Percentiles rank a stretch among this genome's conserved stretches.
Evolutionary conservation across 2,797 vertebrate species (phyloP).

Genomic region (Characodon lateralis): DNA sequence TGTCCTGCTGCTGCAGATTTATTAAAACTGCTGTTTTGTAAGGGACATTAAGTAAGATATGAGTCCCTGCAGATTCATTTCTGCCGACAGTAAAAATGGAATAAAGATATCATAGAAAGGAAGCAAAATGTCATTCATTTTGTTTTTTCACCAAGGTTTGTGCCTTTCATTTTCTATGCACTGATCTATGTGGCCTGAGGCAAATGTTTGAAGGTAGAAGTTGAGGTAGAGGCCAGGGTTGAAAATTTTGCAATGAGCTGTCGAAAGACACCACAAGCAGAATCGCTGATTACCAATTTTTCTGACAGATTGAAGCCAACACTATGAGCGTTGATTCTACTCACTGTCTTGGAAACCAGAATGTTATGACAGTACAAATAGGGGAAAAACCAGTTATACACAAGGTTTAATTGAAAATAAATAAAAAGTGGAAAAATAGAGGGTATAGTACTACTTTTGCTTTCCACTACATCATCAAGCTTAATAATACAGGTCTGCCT

Average conservation of each 20-base stretch:
- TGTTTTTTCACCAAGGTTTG: constrained; percentile 29
- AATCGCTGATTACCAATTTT: constrained; percentile 13
- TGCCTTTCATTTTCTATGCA: constrained; percentile 53
- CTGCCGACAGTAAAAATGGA: constrained; percentile 33
- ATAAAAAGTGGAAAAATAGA: constrained; percentile 34
- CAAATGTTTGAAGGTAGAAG: constrained; percentile 40
- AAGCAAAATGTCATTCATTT: constrained; percentile 32
- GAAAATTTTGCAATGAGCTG: not conserved
- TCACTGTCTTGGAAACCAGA: not conserved
- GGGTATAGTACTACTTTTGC: constrained; percentile 7
- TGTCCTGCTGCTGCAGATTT: constrained; percentile 32
- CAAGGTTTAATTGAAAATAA: constrained; percentile 29
- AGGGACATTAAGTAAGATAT: constrained; percentile 50
- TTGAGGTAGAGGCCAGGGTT: constrained; percentile 30
- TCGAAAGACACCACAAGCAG: not conserved
- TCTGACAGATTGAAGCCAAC: constrained; percentile 16
- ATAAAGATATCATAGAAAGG: constrained; percentile 31
- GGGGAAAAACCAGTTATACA: not conserved
- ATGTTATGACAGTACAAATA: constrained; percentile 12
- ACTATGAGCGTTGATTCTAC: constrained; percentile 1
- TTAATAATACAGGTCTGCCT: constrained; percentile 15
- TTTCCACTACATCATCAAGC: constrained; percentile 25
- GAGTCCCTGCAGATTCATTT: constrained; percentile 46
- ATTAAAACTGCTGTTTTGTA: constrained; percentile 47
- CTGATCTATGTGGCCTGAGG: constrained; percentile 51